phyloP scores from a whole-genome alignment of 2,888 invertebrate genomes.

The Beris morrisii region DNA sequence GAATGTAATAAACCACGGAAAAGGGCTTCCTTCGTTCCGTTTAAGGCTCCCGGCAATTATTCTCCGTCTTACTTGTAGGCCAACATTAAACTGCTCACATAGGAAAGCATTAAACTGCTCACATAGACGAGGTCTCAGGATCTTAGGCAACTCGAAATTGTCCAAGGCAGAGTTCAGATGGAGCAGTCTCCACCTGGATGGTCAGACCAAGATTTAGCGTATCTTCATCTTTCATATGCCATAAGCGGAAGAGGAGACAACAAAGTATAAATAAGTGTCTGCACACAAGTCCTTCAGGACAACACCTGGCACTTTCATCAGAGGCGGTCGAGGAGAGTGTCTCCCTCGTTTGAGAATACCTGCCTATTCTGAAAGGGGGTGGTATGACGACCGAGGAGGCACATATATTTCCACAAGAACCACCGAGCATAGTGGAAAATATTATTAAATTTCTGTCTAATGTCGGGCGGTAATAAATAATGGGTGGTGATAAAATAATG shows the following conservation, averaged over 20 bases:
- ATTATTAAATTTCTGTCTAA: constrained; percentile 38
- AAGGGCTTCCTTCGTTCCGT: constrained; percentile 15
- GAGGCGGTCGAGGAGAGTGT: no score
- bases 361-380: not conserved
- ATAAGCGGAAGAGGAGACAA: constrained; percentile 20
- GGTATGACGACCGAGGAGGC: not conserved
- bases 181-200: no score
- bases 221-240: no score
- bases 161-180: no score
- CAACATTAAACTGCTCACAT: not conserved
- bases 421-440: constrained; percentile 10
- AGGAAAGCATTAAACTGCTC: not conserved
- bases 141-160: no score
- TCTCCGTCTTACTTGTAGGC: not conserved
- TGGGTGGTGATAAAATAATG: constrained; percentile 38
- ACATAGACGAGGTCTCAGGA: not conserved
- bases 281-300: constrained; percentile 23
- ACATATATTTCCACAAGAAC: not conserved
- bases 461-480: constrained; percentile 37
- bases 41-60: constrained; percentile 26
- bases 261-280: constrained; percentile 21
- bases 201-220: not conserved
- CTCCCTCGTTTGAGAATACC: no score
- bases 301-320: constrained; percentile 24
- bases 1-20: constrained; percentile 33